Evolutionary conservation across 2,888 invertebrate genomes (phyloP).

Genomic region (Bellardia bayeri): DNA sequence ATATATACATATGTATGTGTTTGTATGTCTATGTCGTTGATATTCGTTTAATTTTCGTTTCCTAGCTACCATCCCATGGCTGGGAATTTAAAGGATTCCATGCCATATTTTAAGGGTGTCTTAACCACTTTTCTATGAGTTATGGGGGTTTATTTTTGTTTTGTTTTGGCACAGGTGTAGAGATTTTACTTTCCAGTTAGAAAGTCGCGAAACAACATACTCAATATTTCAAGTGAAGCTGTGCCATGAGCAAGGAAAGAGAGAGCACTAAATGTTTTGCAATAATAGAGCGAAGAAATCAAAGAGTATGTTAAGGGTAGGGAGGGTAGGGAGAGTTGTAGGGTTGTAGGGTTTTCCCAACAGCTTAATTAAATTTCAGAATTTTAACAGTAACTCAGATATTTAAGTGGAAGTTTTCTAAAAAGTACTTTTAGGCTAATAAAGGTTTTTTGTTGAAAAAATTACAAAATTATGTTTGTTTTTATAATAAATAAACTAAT

Average conservation of each 20-base stretch:
- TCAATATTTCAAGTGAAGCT: conserved; percentile 57
- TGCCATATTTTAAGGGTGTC: conserved; percentile 46
- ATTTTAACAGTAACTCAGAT: no score
- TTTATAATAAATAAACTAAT: no score
- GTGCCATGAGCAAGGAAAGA: conserved; percentile 36
- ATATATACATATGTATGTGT: not conserved
- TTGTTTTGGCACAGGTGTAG: conserved; percentile 68
- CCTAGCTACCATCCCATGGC: conserved; percentile 62
- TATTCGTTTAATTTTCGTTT: conserved; percentile 66
- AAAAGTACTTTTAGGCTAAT: no score
- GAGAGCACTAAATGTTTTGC: not conserved
- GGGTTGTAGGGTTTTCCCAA: conserved; percentile 24
- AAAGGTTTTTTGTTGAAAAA: no score
- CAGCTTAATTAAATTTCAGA: not conserved
- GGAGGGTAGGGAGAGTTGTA: conserved; percentile 25
- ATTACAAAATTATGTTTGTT: no score
- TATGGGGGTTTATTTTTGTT: conserved; percentile 6
- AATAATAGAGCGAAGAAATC: conserved; percentile 3
- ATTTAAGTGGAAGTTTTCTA: no score
- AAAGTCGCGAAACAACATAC: conserved; percentile 37
- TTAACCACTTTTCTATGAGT: conserved; percentile 4
- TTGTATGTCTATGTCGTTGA: conserved; percentile 29
- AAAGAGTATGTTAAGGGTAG: not conserved
- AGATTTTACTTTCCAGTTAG: conserved; percentile 68
- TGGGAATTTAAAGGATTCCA: conserved; percentile 40